These are phyloP conservation scores for Petrolisthes manimaculis DNA, from an alignment of 2,888 invertebrate species.

Conservation along the genomic window DNA sequence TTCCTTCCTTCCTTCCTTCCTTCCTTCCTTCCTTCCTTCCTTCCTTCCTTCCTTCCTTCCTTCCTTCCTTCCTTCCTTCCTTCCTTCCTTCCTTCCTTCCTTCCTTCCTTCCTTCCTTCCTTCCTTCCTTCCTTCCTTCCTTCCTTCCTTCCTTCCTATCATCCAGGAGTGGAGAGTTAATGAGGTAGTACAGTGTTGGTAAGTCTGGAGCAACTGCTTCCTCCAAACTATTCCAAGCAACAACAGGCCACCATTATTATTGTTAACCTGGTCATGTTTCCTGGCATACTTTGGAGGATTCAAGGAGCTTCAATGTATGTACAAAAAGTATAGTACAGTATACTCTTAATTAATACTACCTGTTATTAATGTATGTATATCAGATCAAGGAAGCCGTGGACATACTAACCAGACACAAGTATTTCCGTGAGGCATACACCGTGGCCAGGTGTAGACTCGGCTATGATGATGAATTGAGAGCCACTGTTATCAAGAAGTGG, in stretches of 20 bases:
- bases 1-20: slow-evolving; percentile 11
- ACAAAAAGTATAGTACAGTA: too few relatives aligned
- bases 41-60: slow-evolving; percentile 17
- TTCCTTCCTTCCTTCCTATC: slow-evolving; percentile 9
- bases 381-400: slow-evolving; percentile 57
- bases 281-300: too few relatives aligned
- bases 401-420: slow-evolving; percentile 40
- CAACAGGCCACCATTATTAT: not conserved
- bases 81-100: slow-evolving; percentile 5
- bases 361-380: too few relatives aligned
- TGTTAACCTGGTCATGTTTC: too few relatives aligned
- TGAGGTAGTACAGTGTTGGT: not conserved
- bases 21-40: not conserved
- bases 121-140: slow-evolving; percentile 17
- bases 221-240: not conserved
- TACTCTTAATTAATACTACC: too few relatives aligned
- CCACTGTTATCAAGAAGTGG: slow-evolving; percentile 38
- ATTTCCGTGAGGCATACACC: slow-evolving; percentile 56
- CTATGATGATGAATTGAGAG: slow-evolving; percentile 36
- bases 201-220: not conserved
- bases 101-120: slow-evolving; percentile 8
- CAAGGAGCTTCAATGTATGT: too few relatives aligned
- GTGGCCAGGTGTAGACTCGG: slow-evolving; percentile 48
- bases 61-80: not conserved
- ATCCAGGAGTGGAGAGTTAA: not conserved